These are phyloP conservation scores for Cotesia vestalis DNA, from an alignment of 1,140 invertebrate species.

Conservation along the genomic window DNA sequence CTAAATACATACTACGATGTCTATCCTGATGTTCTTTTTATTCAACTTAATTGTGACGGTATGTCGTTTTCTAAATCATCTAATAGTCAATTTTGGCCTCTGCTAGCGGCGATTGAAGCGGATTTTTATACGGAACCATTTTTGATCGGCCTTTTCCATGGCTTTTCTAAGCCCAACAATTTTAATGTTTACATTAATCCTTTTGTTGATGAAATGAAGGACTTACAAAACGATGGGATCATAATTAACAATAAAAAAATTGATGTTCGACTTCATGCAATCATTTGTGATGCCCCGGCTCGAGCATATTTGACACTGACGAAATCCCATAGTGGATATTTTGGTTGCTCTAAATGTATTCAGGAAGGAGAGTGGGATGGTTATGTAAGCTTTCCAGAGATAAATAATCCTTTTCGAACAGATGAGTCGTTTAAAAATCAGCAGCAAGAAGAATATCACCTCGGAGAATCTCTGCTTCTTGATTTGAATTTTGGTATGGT, in stretches of 20 bases:
- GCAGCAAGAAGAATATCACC: conserved; percentile 31
- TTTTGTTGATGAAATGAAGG: conserved; percentile 36
- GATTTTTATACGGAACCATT: conserved; percentile 40
- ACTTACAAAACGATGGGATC: conserved; percentile 16
- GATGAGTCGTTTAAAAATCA: conserved; percentile 25
- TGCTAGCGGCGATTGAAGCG: conserved; percentile 28
- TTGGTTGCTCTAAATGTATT: conserved; percentile 37
- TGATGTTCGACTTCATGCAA: no score
- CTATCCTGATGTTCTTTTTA: conserved; percentile 21
- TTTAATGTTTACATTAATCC: conserved; percentile 32
- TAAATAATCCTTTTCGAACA: conserved; percentile 25
- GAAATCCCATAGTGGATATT: conserved; percentile 36
- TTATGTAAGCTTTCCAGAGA: conserved; percentile 32
- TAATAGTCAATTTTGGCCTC: conserved; percentile 37
- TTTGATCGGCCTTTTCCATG: conserved; percentile 34
- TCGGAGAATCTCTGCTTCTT: conserved; percentile 23
- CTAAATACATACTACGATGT: conserved; percentile 12
- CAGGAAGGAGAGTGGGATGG: conserved; percentile 32
- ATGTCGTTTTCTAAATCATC: conserved; percentile 36
- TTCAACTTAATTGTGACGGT: conserved; percentile 36
- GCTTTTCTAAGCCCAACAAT: conserved; percentile 36
- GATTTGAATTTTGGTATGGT: conserved; percentile 40
- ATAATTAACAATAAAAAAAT: conserved; percentile 29
- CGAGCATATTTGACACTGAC: no score
- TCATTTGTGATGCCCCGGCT: no score